Evolutionary conservation across 2,888 invertebrate genomes (phyloP), one percentile per base, ranked within the genome.

Genomic region (Synanthedon myopaeformis): DNA sequence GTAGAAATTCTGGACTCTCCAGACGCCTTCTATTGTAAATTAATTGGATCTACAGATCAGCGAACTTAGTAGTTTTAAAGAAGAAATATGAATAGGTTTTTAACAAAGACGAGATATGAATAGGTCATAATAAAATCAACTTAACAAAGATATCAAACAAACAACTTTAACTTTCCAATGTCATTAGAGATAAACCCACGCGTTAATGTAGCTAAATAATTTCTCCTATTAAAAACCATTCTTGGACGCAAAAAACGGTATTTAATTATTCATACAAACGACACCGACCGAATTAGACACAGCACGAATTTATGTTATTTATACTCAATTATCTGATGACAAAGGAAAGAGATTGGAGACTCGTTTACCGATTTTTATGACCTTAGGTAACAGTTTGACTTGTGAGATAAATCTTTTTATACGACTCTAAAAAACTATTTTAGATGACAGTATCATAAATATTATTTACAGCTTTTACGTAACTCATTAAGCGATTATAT

Each of bases 321-420:
- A 42, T 28, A 45, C 51, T 49, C 53, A 55, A 55, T 56, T 56
- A 53, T 52, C 13, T 17, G 49, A 17, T 51, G 55, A 55, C 55
- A 57, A 57, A 55, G 53, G 51, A 55, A 52, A 50, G 17, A 45
- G 49, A 42, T 13, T 12, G 13, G 51, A 51, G 53, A 51, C 51
- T 45, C n/a, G 52, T 52, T 52, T 42, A 17, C 12, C 17, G 3
- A 41, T 54, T 52, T 35, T 52, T 55, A 52, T 50, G 28, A 51
- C 42, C 50, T n/a, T 13, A 28, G 50, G 51, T 51, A 42, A 42
- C 45, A 13, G 35, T 49, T 51, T 35, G 53, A 53, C 41, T 13
- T 14, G 10, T 3, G 6, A 49, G 19, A 49, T 49, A 49, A 49
- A 49, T 49, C 49, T 14, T 49, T 49, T 49, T 49, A 49, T 17